Conservation (phyloP, 2,113 vertebrate species). For the Proteles cristata region DNA sequence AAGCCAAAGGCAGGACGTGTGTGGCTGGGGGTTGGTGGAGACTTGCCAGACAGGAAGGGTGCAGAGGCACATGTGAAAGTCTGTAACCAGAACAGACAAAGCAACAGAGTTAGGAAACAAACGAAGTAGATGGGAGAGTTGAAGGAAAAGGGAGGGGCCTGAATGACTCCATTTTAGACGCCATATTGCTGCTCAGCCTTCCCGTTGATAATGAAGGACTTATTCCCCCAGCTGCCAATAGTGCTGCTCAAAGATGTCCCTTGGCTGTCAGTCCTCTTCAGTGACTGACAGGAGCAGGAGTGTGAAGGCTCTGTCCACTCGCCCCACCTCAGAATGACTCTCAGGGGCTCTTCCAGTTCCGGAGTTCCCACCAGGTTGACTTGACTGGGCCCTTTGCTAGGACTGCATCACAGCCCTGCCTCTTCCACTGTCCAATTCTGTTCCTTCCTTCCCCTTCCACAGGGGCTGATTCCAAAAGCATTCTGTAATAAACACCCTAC, state of each 20-base stretch:
- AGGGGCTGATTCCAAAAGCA: neutral
- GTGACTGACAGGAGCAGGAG: neutral
- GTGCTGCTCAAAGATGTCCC: neutral
- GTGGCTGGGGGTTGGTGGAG: neutral
- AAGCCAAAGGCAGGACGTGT: neutral
- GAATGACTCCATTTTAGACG: neutral
- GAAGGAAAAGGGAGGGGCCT: too few species aligned
- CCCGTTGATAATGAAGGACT: neutral
- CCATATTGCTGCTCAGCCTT: too few species aligned
- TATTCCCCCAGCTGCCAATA: neutral
- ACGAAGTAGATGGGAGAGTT: neutral
- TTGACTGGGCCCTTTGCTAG: neutral
- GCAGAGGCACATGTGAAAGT: neutral
- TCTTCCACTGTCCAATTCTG: neutral
- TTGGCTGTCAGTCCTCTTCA: neutral
- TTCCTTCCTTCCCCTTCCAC: neutral
- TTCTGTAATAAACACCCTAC: neutral
- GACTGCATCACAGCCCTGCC: too few species aligned
- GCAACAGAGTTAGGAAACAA: neutral
- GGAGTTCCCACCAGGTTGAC: neutral
- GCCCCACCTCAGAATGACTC: neutral
- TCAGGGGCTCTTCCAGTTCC: neutral
- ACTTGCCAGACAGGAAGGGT: neutral
- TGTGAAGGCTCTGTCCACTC: neutral
- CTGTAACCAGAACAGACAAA: neutral